phyloP scores from a whole-genome alignment of 2,888 invertebrate genomes.

The Ennomos erosarius region DNA sequence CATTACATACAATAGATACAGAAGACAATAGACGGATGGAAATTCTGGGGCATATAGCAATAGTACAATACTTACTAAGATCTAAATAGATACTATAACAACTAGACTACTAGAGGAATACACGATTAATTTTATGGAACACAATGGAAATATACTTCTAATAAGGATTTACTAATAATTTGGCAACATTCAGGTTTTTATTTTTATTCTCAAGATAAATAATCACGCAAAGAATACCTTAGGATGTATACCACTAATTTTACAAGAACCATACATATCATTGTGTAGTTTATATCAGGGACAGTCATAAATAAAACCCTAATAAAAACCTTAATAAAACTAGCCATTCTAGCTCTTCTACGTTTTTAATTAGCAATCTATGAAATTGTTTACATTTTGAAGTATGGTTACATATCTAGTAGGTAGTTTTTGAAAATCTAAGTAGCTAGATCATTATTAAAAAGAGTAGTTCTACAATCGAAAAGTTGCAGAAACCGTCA shows the following conservation, averaged over 20 bases:
- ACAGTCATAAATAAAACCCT: constrained; percentile 35
- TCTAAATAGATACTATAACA: constrained; percentile 39
- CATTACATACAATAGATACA: constrained; percentile 80
- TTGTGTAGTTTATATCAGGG: background rate
- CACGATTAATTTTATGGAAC: constrained; percentile 39
- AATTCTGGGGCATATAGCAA: constrained; percentile 84
- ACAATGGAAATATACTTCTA: constrained; percentile 38
- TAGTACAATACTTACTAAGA: constrained; percentile 59
- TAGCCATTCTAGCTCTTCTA: constrained; percentile 62
- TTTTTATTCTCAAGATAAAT: constrained; percentile 47
- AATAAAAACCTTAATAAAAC: constrained; percentile 34
- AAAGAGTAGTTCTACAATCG: constrained; percentile 11
- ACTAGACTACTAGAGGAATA: constrained; percentile 46
- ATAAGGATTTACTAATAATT: constrained; percentile 42
- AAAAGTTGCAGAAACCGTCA: background rate
- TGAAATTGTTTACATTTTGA: constrained; percentile 9
- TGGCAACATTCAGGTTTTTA: constrained; percentile 54
- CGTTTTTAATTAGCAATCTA: constrained; percentile 46
- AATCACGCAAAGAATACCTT: constrained; percentile 17
- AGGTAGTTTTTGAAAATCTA: constrained; percentile 11
- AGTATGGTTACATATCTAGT: constrained; percentile 7
- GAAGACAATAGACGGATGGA: constrained; percentile 85
- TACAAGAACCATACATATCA: background rate
- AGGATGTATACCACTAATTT: too few relatives aligned
- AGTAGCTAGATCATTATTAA: constrained; percentile 1